A percentile compares a stretch with the other conserved stretches of the same genome.
phyloP scores from a whole-genome alignment of 2,888 invertebrate genomes.

The Drosophila prolongata region DNA sequence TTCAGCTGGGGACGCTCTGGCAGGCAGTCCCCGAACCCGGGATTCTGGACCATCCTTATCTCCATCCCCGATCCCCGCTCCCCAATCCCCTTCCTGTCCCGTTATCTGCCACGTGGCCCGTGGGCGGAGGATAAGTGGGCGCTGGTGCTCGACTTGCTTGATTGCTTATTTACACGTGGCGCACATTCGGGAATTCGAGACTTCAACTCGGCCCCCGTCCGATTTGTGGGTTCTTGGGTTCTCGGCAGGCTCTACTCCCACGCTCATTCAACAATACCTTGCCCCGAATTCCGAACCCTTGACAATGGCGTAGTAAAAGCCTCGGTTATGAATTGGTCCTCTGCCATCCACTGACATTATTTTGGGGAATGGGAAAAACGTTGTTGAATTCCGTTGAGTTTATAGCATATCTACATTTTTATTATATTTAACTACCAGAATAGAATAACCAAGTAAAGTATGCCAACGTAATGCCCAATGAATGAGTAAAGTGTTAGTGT shows the following conservation, averaged over 20 bases:
- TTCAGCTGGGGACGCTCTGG: constrained; percentile 13
- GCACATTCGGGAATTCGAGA: constrained; percentile 52
- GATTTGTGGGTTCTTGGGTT: constrained; percentile 10
- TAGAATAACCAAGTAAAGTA: neutral
- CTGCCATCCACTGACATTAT: neutral
- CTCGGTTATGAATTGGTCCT: neutral
- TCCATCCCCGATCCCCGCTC: neutral
- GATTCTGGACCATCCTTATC: neutral
- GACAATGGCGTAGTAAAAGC: constrained; percentile 20
- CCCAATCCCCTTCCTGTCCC: neutral
- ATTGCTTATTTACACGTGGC: constrained; percentile 63
- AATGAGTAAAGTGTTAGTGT: too few species aligned
- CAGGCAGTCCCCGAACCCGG: constrained; percentile 6
- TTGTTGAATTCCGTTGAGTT: neutral
- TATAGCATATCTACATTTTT: neutral
- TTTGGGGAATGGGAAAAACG: neutral
- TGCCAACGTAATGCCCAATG: neutral
- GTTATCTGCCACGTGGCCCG: constrained; percentile 49
- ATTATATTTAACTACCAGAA: neutral
- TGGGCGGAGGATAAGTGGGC: constrained; percentile 23
- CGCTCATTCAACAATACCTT: constrained; percentile 20
- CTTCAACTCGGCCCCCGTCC: constrained; percentile 11
- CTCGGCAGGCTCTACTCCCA: neutral
- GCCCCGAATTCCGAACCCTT: neutral
- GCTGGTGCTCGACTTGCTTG: constrained; percentile 37